These are phyloP conservation scores for Plebejus anna DNA, from an alignment of 2,888 invertebrate genomes.

Conservation along the genomic window DNA sequence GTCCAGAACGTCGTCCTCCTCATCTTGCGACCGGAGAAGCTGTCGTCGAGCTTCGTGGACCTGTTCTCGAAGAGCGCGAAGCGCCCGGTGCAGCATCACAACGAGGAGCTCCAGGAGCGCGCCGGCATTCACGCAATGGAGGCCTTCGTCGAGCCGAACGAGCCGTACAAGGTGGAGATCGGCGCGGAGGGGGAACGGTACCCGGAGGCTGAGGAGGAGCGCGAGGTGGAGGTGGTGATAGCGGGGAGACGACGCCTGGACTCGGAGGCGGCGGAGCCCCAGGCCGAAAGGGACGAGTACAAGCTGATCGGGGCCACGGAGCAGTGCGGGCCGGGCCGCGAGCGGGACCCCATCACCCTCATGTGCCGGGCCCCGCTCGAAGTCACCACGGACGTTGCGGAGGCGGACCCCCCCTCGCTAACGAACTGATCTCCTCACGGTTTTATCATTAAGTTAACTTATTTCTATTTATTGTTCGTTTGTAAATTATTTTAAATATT, in stretches of 20 bases:
- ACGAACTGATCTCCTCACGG: slow-evolving; percentile 50
- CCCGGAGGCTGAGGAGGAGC: slow-evolving; percentile 48
- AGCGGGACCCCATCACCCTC: slow-evolving; percentile 84
- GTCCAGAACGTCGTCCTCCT: slow-evolving; percentile 87
- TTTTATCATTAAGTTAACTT: slow-evolving; percentile 48
- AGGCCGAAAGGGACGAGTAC: slow-evolving; percentile 56
- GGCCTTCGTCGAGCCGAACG: slow-evolving; percentile 83
- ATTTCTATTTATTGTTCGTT: slow-evolving; percentile 41
- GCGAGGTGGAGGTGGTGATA: slow-evolving; percentile 63
- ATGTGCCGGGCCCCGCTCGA: slow-evolving; percentile 60
- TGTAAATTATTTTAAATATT: slow-evolving; percentile 33
- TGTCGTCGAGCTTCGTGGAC: slow-evolving; percentile 45
- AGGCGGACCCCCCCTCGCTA: slow-evolving; percentile 50
- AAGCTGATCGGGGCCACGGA: slow-evolving; percentile 84
- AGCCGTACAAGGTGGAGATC: slow-evolving; percentile 85
- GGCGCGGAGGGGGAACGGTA: slow-evolving; percentile 49
- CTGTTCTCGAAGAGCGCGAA: slow-evolving; percentile 45
- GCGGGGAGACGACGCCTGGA: slow-evolving; percentile 55
- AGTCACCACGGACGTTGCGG: slow-evolving; percentile 44
- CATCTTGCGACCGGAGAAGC: slow-evolving; percentile 77
- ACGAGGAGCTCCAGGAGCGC: slow-evolving; percentile 53
- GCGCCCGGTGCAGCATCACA: slow-evolving; percentile 33
- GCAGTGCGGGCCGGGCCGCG: slow-evolving; percentile 86
- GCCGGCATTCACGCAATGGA: slow-evolving; percentile 69
- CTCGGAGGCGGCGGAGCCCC: slow-evolving; percentile 41